phyloP scores from a whole-genome alignment of 2,113 vertebrate species.

The Elgaria multicarinata region DNA sequence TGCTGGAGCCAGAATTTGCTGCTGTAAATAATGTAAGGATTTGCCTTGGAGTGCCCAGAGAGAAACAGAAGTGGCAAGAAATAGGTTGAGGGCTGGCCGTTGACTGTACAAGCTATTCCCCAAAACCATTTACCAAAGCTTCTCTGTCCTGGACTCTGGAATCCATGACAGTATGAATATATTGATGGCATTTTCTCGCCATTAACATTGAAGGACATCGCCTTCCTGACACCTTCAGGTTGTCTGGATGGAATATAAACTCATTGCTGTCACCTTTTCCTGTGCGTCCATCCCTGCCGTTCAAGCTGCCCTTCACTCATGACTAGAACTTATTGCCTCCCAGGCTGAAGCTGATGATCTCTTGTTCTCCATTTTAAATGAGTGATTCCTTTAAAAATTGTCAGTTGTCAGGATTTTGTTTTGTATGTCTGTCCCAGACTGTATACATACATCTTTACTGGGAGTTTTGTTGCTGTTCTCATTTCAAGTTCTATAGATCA shows the following conservation, averaged over 20 bases:
- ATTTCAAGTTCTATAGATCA: not conserved
- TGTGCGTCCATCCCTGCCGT: not conserved
- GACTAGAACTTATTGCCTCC: not conserved
- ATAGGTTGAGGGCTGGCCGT: not conserved
- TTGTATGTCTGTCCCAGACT: constrained; percentile 7
- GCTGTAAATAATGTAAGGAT: constrained; percentile 20
- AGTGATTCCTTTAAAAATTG: not conserved
- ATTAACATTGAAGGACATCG: constrained; percentile 23
- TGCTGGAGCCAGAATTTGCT: not conserved
- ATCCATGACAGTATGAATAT: not conserved
- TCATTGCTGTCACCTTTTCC: constrained; percentile 14
- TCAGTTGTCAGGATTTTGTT: not conserved
- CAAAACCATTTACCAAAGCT: constrained; percentile 11
- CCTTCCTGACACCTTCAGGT: not conserved
- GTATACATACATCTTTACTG: not conserved
- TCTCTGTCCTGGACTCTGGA: not conserved
- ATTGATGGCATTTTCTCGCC: constrained; percentile 26
- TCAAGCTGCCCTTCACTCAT: not conserved
- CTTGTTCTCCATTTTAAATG: not conserved
- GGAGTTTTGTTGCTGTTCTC: too few relatives aligned
- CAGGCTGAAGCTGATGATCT: not conserved
- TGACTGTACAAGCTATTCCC: not conserved
- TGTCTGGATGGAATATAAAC: constrained; percentile 18
- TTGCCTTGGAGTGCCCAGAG: not conserved
- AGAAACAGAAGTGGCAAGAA: not conserved